phyloP scores from a whole-genome alignment of 2,113 vertebrate species.

The Oncorhynchus mykiss region DNA sequence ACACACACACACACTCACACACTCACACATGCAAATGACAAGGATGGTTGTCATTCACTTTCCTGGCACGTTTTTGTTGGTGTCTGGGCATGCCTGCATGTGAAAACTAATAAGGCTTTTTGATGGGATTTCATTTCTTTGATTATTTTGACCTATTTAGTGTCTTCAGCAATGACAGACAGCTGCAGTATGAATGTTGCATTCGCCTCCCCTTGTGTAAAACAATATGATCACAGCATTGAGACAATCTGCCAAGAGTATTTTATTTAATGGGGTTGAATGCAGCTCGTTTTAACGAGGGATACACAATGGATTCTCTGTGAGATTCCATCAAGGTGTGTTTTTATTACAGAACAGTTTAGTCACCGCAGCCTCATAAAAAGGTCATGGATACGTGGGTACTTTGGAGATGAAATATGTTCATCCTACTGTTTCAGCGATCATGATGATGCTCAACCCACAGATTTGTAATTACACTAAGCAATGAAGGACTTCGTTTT shows the following conservation, averaged over 20 bases:
- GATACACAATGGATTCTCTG: conserved; percentile 29
- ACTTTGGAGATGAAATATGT: not conserved
- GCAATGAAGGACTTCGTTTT: conserved; percentile 1
- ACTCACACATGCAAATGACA: conserved; percentile 2
- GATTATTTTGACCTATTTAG: conserved; percentile 18
- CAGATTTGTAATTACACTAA: not conserved
- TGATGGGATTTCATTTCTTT: conserved; percentile 38
- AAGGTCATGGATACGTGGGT: not conserved
- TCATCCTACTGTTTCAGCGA: not conserved
- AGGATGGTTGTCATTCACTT: not conserved
- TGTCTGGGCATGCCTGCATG: conserved; percentile 44
- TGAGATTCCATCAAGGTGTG: conserved; percentile 13
- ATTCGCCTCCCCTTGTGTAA: conserved; percentile 3
- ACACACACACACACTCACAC: not conserved
- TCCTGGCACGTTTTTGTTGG: not conserved
- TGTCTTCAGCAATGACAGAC: conserved; percentile 32
- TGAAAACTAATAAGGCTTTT: conserved; percentile 23
- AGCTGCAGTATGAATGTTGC: conserved; percentile 21
- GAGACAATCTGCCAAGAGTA: too few relatives aligned
- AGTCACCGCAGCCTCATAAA: not conserved
- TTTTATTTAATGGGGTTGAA: not conserved
- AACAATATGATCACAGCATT: too few relatives aligned
- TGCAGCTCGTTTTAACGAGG: conserved; percentile 17
- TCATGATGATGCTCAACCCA: not conserved
- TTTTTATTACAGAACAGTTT: conserved; percentile 23